Base-by-base conservation (phyloP, 2,113 vertebrate genomes). In the Emydura subglobosa region DNA sequence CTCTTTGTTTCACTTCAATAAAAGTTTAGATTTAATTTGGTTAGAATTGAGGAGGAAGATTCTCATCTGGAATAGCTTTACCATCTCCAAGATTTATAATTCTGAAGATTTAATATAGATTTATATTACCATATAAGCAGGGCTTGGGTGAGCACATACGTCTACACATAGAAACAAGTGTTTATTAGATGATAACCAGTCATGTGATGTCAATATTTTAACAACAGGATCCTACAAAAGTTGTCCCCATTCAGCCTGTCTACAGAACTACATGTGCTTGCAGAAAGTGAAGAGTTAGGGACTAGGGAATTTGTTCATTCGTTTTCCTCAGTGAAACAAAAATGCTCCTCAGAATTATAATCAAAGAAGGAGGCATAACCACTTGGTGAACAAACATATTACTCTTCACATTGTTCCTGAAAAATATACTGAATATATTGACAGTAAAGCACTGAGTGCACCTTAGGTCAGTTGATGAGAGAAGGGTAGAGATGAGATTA, bases 121-220 rank as follows among this genome's bases (percentile, higher is more conserved):
- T 96, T 78, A 51, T 24, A 24, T 3, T 24, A 1, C 7, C 22
- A 2, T 1, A 34, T 65, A 83, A 85, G 5, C 1, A 91, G 88
- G 51, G 87, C 78, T 83, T 55, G 22, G 9, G 76, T 76, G 11
- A 14, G 4, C n/a, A 55, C 22, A 55, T 51, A 78, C 1, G 4
- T 14, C 85, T 34, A 83, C 5, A 72, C 2, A 65, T 1, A 84
- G 87, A 91, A 92, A 0, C 5, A 76, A 82, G 31, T 13, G 2
- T 27, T 95, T 84, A 82, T 86, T 47, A 89, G 55, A 84, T 3
- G 27, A 39, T 51, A 88, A 8, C 27, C 14, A n/a, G 90, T 27
- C 31, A 82, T 29, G 8, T 59, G 24, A 59, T 59, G 27, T 27
- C 57, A 59, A 59, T 0, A 0, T 57, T 17, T 14, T 74, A 68